Base-by-base conservation (phyloP, 2,888 invertebrate species). In the Andrena haemorrhoa region DNA sequence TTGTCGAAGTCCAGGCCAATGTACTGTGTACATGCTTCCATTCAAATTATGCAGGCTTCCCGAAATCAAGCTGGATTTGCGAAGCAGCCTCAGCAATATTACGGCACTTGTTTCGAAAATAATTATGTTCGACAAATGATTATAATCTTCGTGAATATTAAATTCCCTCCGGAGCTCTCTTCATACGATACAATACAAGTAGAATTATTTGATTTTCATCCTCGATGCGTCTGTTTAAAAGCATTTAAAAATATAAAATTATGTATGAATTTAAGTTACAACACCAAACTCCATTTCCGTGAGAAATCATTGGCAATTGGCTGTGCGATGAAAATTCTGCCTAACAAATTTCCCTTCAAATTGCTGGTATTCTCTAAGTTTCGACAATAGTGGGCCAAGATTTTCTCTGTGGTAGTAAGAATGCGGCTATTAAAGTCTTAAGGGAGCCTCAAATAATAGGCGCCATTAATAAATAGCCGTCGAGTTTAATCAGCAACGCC, bases 1-100 rank as follows among this genome's bases (percentile, higher is more conserved):
- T 53, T 20, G 53, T 53, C 53, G 53, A 53, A 53, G 53, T 53
- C 23, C 20, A 20, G 53, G 23, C n/a, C 20, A 53, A 20, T 53
- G 53, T 23, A 23, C 23, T 20, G 8, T 20, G 23, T 53, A 53
- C 53, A 53, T 23, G 53, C 23, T 53, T 8, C 53, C 53, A 53
- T 53, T 53, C 53, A 53, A 53, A 53, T 53, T 53, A 53, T 53
- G 53, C 23, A 53, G 53, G 53, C 23, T 53, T 53, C 23, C 53
- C 53, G 20, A 53, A 53, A 23, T 23, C n/a, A n/a, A 53, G 7
- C 20, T 7, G 20, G 53, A 53, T 53, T 53, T 53, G 20, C 20
- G 16, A 41, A 41, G 8, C 23, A 53, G 53, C 53, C 23, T 20
- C 23, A 53, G 20, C 23, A 20, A 53, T 23, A 53, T 20, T 53